Base-by-base conservation (phyloP, 2,888 invertebrate species). In the Linyphia triangularis region DNA sequence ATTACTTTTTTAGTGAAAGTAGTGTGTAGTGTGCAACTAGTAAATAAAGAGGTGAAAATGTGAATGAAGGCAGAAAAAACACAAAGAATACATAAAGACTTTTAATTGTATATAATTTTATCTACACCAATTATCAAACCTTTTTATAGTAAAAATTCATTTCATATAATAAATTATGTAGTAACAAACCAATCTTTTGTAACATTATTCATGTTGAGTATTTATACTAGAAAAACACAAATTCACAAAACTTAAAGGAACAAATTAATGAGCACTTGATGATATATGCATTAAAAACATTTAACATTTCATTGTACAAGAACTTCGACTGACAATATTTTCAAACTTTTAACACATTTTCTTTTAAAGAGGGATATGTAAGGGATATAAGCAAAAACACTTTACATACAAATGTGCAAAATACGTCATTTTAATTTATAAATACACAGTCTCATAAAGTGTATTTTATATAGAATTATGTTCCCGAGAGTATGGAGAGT, bases 41-140 rank as follows among this genome's bases (percentile, higher is more conserved):
- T n/a, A n/a, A n/a, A n/a, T n/a, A n/a, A n/a, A n/a, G n/a, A n/a
- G n/a, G n/a, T n/a, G n/a, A n/a, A n/a, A n/a, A 24, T 24, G 2
- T 33, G 6, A 70, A 59, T 9, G 10, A 30, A 33, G 6, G 26
- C 33, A 73, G 19, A 73, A 40, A 72, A n/a, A 30, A 24, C 26
- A 63, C 77, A 77, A 19, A 77, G 33, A 5, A 30, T 65, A 79
- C 67, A 79, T 65, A 79, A 79, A 79, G 78, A 67, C 43, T 51
- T 85, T 85, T 84, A 84, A 84, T 84, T 78, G 77, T 78, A 85
- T 85, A 85, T 85, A 85, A 85, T 78, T 85, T 78, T 78, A 67
- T 78, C 85, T 85, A 85, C 85, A 85, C 78, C 85, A 85, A 85
- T 85, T 85, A 85, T 85, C 85, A 85, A 85, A 85, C 78, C 70